Base-by-base conservation (phyloP, 2,888 invertebrate species). In the Parnassius apollo region DNA sequence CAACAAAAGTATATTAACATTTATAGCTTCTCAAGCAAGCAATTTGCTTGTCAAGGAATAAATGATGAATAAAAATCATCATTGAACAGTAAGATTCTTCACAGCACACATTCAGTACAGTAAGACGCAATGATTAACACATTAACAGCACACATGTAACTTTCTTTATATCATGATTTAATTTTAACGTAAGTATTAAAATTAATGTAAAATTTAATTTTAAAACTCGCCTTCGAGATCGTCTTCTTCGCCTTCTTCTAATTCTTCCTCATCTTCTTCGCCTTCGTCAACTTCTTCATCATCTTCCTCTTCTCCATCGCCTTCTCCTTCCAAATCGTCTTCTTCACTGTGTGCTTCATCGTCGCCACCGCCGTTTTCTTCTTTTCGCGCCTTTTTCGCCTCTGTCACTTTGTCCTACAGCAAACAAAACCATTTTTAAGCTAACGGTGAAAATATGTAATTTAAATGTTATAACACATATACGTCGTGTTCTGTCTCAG, bases 341-440 rank as follows among this genome's bases (percentile, higher is more conserved):
- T 95, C 95, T 71, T 95, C 93, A 73, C 93, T 93, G 74, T 93
- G 93, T 68, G 88, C 88, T 66, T 94, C 94, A 35, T 93, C 93
- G 9, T 93, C 93, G 49, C 92, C 93, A 42, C 94, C 94, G 62
- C 94, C 95, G 76, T 96, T 95, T 81, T 96, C 95, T 80, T 95
- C 95, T 90, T 95, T 96, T 92, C 95, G 95, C 88, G 94, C 94
- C 90, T 96, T 96, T 92, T 96, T 96, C 71, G 94, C 93, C 66
- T 95, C 95, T 64, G 95, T 94, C 70, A 91, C 92, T 89, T 95
- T 95, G 71, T 95, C 95, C 95, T 95, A 82, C 60, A 61, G 44
- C 48, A 42, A 61, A 58, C 55, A 57, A 64, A 13, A 35, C 35
- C 4, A 1, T 35, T 35, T 35, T 35, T 35, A 35, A 35, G 7